A percentile compares a stretch with the other conserved stretches of the same genome.
phyloP scores from a whole-genome alignment of 2,888 invertebrate species.

The Drosophila melanosoma region DNA sequence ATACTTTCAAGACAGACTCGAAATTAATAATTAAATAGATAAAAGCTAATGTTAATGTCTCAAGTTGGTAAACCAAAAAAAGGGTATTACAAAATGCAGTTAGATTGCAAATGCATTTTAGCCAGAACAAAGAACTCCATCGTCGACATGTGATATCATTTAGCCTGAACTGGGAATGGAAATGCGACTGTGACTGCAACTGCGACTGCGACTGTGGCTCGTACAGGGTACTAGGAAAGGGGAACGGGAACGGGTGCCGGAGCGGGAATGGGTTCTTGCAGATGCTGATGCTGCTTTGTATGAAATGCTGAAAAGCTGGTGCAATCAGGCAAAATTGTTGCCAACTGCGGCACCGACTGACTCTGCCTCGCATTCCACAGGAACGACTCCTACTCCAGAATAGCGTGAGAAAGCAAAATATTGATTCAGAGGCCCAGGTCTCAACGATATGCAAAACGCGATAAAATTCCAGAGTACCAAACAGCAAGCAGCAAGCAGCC shows the following conservation, averaged over 20 bases:
- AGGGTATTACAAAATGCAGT: conserved; percentile 30
- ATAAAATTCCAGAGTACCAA: conserved; percentile 72
- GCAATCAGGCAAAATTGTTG: conserved; percentile 79
- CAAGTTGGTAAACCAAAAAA: background rate
- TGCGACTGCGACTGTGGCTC: conserved; percentile 12
- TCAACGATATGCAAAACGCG: conserved; percentile 76
- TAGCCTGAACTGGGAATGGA: conserved; percentile 45
- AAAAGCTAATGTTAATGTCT: background rate
- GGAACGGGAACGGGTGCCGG: background rate
- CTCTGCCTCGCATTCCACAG: conserved; percentile 67
- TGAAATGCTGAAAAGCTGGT: conserved; percentile 40
- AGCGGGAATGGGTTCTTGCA: background rate
- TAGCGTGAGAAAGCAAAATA: conserved; percentile 81
- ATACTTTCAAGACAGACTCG: background rate
- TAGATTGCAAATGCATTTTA: conserved; percentile 69
- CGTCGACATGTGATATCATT: conserved; percentile 78
- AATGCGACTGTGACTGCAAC: conserved; percentile 17
- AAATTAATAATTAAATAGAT: background rate
- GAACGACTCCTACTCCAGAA: conserved; percentile 51
- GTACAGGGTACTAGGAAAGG: background rate
- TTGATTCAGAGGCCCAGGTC: conserved; percentile 67
- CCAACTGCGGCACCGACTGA: conserved; percentile 65
- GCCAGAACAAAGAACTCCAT: conserved; percentile 52
- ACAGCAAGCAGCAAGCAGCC: background rate
- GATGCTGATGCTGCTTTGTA: conserved; percentile 28